phyloP scores from a whole-genome alignment of 2,113 vertebrate genomes.

The Felis chaus region DNA sequence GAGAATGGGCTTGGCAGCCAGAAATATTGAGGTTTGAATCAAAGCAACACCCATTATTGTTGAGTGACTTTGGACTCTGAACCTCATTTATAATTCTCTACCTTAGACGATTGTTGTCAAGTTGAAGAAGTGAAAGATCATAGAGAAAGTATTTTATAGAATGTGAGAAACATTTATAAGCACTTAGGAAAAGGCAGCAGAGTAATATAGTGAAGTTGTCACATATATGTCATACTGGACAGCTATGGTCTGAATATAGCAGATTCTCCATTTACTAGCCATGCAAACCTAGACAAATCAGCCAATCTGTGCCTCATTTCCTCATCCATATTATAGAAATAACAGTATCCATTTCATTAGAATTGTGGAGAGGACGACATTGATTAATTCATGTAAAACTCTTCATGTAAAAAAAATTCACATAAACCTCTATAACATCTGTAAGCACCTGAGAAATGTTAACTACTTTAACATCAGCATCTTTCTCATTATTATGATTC shows the following conservation, averaged over 20 bases:
- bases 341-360: neutral
- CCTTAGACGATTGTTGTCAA: neutral
- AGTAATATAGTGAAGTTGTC: neutral
- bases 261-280: neutral
- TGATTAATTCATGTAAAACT: neutral
- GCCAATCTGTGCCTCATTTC: neutral
- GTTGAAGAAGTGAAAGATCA: neutral
- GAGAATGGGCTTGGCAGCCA: neutral
- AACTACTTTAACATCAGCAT: neutral
- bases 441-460: neutral
- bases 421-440: neutral
- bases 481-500: neutral
- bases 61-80: neutral
- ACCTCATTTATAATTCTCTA: neutral
- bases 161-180: neutral
- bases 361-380: neutral
- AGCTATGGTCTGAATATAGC: neutral
- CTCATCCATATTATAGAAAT: neutral
- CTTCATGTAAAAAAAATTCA: neutral
- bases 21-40: neutral
- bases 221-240: neutral
- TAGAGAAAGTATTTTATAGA: neutral
- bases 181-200: neutral
- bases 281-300: neutral
- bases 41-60: neutral